Percentiles rank a stretch among this genome's conserved stretches.
Evolutionary conservation across 2,113 vertebrate species (phyloP).

Genomic region (Caloenas nicobarica): DNA sequence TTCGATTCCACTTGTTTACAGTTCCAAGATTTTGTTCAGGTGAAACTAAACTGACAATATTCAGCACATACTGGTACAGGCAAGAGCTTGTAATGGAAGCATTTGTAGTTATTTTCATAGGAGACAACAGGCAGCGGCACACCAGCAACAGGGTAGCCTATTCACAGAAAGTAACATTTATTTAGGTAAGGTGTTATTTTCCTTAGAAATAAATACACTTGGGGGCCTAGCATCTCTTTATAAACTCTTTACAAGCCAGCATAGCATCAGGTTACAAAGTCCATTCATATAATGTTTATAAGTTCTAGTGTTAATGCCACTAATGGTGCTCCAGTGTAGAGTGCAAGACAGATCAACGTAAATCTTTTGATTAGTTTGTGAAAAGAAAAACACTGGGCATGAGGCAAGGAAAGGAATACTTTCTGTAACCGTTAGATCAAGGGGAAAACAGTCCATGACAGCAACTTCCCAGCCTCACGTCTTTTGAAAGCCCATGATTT

Average conservation of each 20-base stretch:
- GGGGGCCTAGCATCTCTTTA: conserved; percentile 16
- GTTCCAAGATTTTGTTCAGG: background rate
- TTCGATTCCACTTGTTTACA: background rate
- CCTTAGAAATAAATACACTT: conserved; percentile 51
- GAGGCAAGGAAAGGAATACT: background rate
- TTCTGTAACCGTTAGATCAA: background rate
- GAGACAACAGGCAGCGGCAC: background rate
- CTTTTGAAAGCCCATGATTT: background rate
- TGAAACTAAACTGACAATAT: background rate
- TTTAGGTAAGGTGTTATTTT: conserved; percentile 48
- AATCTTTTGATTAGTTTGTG: conserved; percentile 3
- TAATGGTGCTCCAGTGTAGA: background rate
- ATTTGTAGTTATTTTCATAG: background rate
- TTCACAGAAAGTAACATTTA: conserved; percentile 22
- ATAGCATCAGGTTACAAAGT: conserved; percentile 33
- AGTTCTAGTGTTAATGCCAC: conserved; percentile 31
- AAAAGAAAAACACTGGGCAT: background rate
- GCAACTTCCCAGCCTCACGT: background rate
- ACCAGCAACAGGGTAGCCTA: background rate
- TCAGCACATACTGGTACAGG: background rate
- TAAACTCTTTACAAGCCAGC: conserved; percentile 55
- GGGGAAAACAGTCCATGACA: background rate
- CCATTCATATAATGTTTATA: conserved; percentile 23
- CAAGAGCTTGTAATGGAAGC: background rate
- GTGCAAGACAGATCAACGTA: background rate